phyloP scores from a whole-genome alignment of 2,797 vertebrate species.

The Myiotriccus ornatus region DNA sequence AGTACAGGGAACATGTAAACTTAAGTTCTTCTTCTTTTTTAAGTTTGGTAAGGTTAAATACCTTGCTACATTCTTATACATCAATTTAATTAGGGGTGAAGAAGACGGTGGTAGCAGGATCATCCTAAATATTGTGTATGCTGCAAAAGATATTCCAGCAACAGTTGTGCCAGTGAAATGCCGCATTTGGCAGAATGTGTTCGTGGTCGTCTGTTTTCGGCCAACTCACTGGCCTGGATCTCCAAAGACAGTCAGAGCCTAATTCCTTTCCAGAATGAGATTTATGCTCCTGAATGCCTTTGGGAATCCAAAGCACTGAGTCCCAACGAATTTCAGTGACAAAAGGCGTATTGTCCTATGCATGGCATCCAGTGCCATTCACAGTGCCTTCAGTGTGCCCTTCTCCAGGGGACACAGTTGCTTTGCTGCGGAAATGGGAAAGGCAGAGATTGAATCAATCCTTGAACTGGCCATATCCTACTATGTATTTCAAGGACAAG shows the following conservation, averaged over 20 bases:
- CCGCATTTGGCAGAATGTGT: background rate
- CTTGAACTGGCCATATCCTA: background rate
- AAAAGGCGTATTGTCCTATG: background rate
- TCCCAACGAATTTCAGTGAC: background rate
- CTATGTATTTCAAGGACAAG: background rate
- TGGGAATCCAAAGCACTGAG: background rate
- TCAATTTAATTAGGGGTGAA: background rate
- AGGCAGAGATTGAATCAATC: background rate
- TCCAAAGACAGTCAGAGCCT: background rate
- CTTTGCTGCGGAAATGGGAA: background rate
- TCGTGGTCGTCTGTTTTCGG: background rate
- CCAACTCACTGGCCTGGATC: slow-evolving; percentile 7
- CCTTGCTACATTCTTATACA: background rate
- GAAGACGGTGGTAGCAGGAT: rapidly evolving
- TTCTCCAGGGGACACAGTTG: background rate
- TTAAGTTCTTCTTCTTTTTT: background rate
- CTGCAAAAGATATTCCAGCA: background rate
- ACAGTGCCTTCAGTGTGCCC: background rate
- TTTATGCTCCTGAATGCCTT: slow-evolving; percentile 22
- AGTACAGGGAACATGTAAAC: background rate
- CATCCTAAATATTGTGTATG: background rate
- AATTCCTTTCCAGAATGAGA: slow-evolving; percentile 28
- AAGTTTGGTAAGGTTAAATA: background rate
- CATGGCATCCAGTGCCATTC: background rate
- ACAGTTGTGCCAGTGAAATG: background rate